Evolutionary conservation across 2,113 vertebrate species (phyloP), one percentile per base, ranked within the genome.

Genomic region (Rhineura floridana): DNA sequence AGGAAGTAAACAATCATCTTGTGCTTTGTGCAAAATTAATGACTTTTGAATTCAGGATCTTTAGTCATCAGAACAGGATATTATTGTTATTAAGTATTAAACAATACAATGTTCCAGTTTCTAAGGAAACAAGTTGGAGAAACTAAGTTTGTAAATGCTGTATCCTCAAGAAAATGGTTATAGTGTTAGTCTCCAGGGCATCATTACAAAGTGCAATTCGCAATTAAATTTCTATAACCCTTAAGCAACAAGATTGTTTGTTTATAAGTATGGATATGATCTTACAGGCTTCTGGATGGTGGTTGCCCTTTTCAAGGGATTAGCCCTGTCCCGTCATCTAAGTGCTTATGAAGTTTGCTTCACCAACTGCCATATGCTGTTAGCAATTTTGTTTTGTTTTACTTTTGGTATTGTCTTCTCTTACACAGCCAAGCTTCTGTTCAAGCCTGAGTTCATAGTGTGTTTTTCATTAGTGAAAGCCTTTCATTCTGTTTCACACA

Each of bases 51-150:
- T 92, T 96, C 91, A 90, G 92, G 93, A 95, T 94, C 91, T 89
- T 95, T 94, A 91, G 93, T 93, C 92, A 91, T 91, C 94, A 92
- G 96, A 97, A 96, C 92, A 96, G 94, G 92, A 95, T 95, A 96
- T 96, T 95, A 96, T 63, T 96, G 95, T 96, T 94, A 92, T 96
- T 42, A 77, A 52, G 92, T 96, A 94, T 93, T 87, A 87, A 95
- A 96, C 92, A 96, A 95, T 94, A 95, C 94, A 94, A 95, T 94
- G 88, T 95, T 96, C 89, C 93, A 94, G 96, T 97, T 97, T 97
- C 97, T 97, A 96, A 94, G 97, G 96, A 97, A 97, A 97, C 96
- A 92, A 92, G 91, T 87, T 94, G 89, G 87, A 96, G 95, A 96
- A 96, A 89, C 90, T 91, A 96, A 96, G 93, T 96, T 95, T 95